Base-by-base conservation (phyloP, 2,888 invertebrate species). In the Meteorus colon region DNA sequence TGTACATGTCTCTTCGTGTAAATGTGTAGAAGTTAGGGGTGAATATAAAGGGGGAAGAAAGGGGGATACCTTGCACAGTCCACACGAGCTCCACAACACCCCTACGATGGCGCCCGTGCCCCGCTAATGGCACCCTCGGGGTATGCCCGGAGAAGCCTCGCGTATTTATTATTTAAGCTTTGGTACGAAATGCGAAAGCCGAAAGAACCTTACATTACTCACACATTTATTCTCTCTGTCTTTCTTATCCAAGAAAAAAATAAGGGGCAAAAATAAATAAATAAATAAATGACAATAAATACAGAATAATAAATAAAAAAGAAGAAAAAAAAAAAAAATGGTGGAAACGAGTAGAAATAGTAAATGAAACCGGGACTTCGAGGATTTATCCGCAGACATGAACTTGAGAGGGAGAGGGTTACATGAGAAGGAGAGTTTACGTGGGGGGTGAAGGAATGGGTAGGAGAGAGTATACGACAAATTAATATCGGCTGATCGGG, bases 61-160 rank as follows among this genome's bases (percentile, higher is more conserved):
- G 62, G 45, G 48, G 14, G 48, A 34, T 34, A 34, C 8, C 34
- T 72, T 72, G 63, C 65, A 73, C 69, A 73, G 73, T 76, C 72
- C 67, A 76, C 72, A 51, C 41, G 76, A 76, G 73, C 62, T 62
- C 73, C 37, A 68, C 63, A 68, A 68, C 65, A 71, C 73, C 72
- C 70, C 37, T 29, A 72, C 73, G 74, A 62, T 79, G 76, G 77
- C 79, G 75, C 78, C 84, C 86, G 87, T 88, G 86, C 87, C 89
- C 87, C 85, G 85, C 87, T 89, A 89, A 89, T 89, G 88, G 88
- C 85, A 89, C 89, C 88, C 89, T 87, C 84, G 89, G 88, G 89
- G 86, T 86, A 88, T 87, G 85, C 86, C 85, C 83, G 83, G 83
- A 83, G 84, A 87, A 87, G 86, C 87, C 86, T 85, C 87, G 84